Evolutionary conservation across 92 coral and sea anemone genomes (phyloP), one percentile per base, ranked within the genome.

Genomic region (Heliopora coerulea): DNA sequence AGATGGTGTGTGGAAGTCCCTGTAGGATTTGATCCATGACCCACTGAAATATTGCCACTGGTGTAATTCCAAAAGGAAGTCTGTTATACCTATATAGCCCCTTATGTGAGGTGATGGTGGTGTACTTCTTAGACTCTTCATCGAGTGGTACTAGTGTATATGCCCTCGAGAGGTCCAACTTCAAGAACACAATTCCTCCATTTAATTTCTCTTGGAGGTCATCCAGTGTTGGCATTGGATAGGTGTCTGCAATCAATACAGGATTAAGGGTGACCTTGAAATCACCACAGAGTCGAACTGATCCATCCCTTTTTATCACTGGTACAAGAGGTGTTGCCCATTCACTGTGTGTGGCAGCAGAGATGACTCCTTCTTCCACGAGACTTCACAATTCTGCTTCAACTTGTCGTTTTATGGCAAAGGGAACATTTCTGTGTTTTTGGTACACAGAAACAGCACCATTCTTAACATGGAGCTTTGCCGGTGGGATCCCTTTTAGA

Each of bases 271-370:
- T 66, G 13, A 66, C 73, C 42, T 57, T 66, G 73, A 83, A 86
- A 75, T 86, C 87, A 33, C 85, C 91, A 64, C 91, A 83, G 3
- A 83, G 62, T 34, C 86, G 82, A 33, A 84, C 68, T 25, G 84
- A 73, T 2, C 83, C 63, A 23, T 79, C 81, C 29, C 79, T 85
- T 70, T 88, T 85, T 9, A 57, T 66, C 24, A 75, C 89, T 0
- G 83, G 60, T 25, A 82, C 89, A 56, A 79, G 82, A 13, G 89
- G 89, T 13, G 89, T 89, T 0, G 86, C 89, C 57, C 86, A n/a
- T n/a, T n/a, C n/a, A n/a, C n/a, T n/a, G n/a, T n/a, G n/a, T n/a
- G n/a, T 72, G 6, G 62, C 83, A 6, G 89, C 93, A 59, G 87
- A 65, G 23, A 83, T 39, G 48, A 85, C 87, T 75, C 80, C 62